Evolutionary conservation across 1,140 invertebrate genomes (phyloP), one percentile per base, ranked within the genome.

Genomic region (Drosophila sturtevanti): DNA sequence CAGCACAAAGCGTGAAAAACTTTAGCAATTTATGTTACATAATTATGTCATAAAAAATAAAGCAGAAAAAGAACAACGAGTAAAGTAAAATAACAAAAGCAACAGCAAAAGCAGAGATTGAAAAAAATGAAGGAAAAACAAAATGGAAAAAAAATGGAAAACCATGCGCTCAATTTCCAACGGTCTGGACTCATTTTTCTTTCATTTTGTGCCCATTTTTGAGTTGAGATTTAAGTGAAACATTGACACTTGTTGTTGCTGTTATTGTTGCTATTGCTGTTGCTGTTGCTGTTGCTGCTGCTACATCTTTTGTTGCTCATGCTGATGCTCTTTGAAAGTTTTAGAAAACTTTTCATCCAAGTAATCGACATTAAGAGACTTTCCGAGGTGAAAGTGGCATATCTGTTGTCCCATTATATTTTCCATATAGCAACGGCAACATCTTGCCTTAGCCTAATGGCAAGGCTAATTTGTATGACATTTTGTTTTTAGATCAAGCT

Each of bases 1-100:
- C 63, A 58, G 68, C 67, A 72, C 60, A 79, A 79, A 81, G 75
- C 78, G 74, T 76, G 73, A 82, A 78, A 90, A 90, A 90, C 82
- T 90, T 90, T 87, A 72, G 77, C 84, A 90, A 90, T 90, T 90
- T 90, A 89, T 90, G 82, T 90, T 78, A 90, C 87, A 89, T 90
- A 90, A 90, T 90, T 90, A 90, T 81, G 72, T 78, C 63, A 84
- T 81, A 75, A 84, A 89, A 84, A 48, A 48, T 31, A 31, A 31
- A 31, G 27, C 27, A 38, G 7, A 48, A 4, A 48, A 69, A 51
- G 72, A 56, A 27, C 62, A 54, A 48, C 62, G 34, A 63, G 72
- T 64, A 55, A 77, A 76, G 41, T 21, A 48, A 48, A 48, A 72
- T 41, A 65, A 73, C 64, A 90, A 70, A 67, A 79, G 48, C 54